These are phyloP conservation scores for Muschampia plurimacula DNA, from an alignment of 2,888 invertebrate species.

Conservation along the genomic window DNA sequence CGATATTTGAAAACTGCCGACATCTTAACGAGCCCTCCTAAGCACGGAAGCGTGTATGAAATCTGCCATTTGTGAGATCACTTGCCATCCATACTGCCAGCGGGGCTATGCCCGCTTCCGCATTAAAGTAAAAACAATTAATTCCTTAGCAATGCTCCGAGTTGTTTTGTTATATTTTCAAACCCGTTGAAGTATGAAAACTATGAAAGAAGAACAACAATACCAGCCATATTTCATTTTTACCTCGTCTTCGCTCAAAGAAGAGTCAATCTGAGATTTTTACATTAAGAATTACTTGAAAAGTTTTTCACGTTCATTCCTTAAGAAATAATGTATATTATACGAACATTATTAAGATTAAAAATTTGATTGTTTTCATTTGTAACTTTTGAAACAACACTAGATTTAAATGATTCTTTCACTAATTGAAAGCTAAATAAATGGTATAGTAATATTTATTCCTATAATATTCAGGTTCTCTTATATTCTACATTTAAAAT, in stretches of 20 bases:
- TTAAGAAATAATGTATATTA: background rate
- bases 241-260: background rate
- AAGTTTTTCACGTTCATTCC: background rate
- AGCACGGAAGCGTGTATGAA: no score
- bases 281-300: slow-evolving; percentile 8
- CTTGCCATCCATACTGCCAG: no score
- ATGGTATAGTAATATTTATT: no score
- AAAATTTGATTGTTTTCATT: background rate
- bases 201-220: background rate
- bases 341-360: background rate
- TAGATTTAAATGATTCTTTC: background rate
- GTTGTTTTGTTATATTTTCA: background rate
- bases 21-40: no score
- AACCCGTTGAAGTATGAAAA: background rate
- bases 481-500: background rate
- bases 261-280: slow-evolving; percentile 1
- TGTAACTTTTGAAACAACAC: background rate
- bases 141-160: background rate
- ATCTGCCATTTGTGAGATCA: no score
- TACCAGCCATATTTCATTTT: slow-evolving; percentile 4
- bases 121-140: background rate
- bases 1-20: no score
- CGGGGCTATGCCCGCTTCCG: no score
- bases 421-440: background rate
- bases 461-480: background rate